Base-by-base conservation (phyloP, 2,888 invertebrate species). In the Leptura quadrifasciata region DNA sequence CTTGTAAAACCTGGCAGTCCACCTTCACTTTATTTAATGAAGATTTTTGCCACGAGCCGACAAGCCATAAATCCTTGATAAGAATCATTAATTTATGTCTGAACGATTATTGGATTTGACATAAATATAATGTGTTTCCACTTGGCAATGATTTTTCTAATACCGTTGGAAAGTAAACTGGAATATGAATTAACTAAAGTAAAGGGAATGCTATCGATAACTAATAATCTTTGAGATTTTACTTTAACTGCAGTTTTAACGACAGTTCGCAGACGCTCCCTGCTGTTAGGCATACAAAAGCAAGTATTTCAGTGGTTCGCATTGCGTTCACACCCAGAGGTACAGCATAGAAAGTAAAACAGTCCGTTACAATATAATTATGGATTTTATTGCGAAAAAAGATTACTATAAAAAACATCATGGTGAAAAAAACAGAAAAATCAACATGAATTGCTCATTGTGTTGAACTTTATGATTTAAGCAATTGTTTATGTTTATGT, bases 81-180 rank as follows among this genome's bases (percentile, higher is more conserved):
- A 35, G 4, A 39, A 63, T 63, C 63, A 39, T 18, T 63, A 20
- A 63, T 63, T 63, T 39, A 20, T 63, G 39, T 63, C 39, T 63
- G 4, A 39, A 15, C 20, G 20, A 47, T 47, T 47, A 47, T n/a
- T 60, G 39, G 39, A 35, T 35, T 17, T 39, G 63, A 39, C 63
- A 63, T 15, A 39, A 63, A 63, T 63, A 39, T 35, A 47, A 15
- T n/a, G 47, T 61, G 18, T 21, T 39, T 35, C 24, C 58, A 27
- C 58, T 31, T 61, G 17, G 39, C 39, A 39, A 21, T 20, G 21
- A 24, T 52, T 65, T 63, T 18, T 52, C 21, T n/a, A 65, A 52
- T 52, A 47, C 15, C 39, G 24, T 52, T 47, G 65, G 65, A 65
- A 65, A 65, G 65, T 65, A 65, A 52, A 47, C 17, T 47, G 9